Base-by-base conservation (phyloP, 1,140 invertebrate species). In the Pantala flavescens region DNA sequence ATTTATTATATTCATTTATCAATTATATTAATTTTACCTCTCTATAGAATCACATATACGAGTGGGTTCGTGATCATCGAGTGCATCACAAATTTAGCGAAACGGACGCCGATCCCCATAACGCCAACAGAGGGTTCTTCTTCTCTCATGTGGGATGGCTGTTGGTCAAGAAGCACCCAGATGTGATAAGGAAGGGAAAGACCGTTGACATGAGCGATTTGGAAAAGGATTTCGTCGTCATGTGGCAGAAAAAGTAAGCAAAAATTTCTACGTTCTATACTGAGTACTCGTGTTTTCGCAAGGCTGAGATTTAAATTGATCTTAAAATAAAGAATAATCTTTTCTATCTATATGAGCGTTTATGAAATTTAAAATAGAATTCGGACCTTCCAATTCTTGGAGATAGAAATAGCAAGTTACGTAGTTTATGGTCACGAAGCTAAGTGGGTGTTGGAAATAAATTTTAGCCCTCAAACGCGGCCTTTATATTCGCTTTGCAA, bases 61-160 rank as follows among this genome's bases (percentile, higher is more conserved):
- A 91, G 79, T 92, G 90, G 90, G 90, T 90, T 0, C 85, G 90
- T 71, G 94, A 97, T 81, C 95, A 97, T 81, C 86, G 95, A 76
- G 92, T 94, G 0, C 94, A 97, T 81, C 94, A 96, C 80, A 96
- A 96, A 82, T 96, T 90, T 81, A 92, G 92, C 0, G 95, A 97
- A 80, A 95, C 94, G 0, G 90, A 96, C 80, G 94, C 94, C 0
- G 95, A 97, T 82, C 95, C 94, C 0, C 93, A 96, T 80, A 96
- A 96, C 78, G 90, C 92, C 0, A 86, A 87, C 71, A 83, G 93
- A 77, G 93, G 93, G 2, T 95, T 97, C 81, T 96, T 97, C 85
- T 98, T 97, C 82, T 90, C 94, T 0, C 95, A 98, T 80, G 91
- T 97, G 77, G 95, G 95, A 2, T 98, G 95, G 95, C 83, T 98